Conservation (phyloP, 2,113 vertebrate genomes). For the Marmota flaviventris region DNA sequence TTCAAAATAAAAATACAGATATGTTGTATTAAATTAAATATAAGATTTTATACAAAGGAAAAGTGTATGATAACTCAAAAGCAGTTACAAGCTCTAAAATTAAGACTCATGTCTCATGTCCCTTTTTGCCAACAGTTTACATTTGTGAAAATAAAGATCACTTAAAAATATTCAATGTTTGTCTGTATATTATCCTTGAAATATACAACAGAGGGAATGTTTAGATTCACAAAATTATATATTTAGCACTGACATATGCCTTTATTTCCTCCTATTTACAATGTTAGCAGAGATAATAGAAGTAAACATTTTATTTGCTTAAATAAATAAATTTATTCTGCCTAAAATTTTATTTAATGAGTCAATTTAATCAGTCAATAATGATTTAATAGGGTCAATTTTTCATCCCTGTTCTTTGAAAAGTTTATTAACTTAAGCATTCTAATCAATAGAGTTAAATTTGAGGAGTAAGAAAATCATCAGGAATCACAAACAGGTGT, state of each 20-base stretch:
- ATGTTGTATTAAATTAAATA: constrained; percentile 1
- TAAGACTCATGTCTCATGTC: background rate
- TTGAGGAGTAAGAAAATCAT: background rate
- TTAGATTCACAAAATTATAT: background rate
- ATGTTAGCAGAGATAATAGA: background rate
- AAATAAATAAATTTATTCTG: too few relatives aligned
- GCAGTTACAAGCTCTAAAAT: background rate
- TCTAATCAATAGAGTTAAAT: background rate
- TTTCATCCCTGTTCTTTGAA: background rate
- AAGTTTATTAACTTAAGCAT: background rate
- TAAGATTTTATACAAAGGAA: background rate
- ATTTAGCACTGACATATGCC: background rate
- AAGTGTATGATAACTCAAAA: background rate
- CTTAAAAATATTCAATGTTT: background rate
- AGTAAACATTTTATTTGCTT: background rate
- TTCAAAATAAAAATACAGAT: constrained; percentile 43
- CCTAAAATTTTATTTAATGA: background rate
- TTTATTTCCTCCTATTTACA: constrained; percentile 1
- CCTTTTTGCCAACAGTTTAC: background rate
- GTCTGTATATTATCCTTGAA: background rate
- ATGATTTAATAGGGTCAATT: background rate
- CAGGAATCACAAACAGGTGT: background rate
- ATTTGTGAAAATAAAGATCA: background rate
- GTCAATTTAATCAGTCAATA: background rate
- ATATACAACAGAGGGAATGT: background rate